A percentile compares a stretch with the other conserved stretches of the same genome.
These are phyloP conservation scores for Gadus macrocephalus DNA, from an alignment of 2,113 vertebrate species.

Conservation along the genomic window DNA sequence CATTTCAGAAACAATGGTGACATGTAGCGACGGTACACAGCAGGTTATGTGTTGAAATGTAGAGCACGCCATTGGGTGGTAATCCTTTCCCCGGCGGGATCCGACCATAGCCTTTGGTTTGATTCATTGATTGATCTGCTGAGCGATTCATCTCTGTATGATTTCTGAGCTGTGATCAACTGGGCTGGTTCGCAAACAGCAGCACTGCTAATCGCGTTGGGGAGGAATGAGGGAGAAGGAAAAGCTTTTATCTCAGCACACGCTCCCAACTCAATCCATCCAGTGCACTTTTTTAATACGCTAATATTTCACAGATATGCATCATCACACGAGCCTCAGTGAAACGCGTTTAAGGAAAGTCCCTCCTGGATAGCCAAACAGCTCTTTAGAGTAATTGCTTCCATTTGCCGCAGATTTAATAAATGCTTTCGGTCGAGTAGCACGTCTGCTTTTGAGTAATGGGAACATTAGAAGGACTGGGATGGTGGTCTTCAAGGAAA, in stretches of 20 bases:
- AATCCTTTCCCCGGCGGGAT: too few species aligned
- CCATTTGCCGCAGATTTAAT: constrained; percentile 53
- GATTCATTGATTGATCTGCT: neutral
- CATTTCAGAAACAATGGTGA: too few species aligned
- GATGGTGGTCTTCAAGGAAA: constrained; percentile 20
- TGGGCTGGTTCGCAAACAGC: constrained; percentile 15
- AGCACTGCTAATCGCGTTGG: neutral
- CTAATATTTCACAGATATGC: constrained; percentile 54
- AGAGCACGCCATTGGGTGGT: too few species aligned
- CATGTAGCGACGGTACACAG: too few species aligned
- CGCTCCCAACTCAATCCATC: constrained; percentile 22
- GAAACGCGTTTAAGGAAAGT: constrained; percentile 39
- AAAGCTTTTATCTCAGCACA: constrained; percentile 23
- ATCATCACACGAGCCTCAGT: constrained; percentile 41
- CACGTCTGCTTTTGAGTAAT: constrained; percentile 39
- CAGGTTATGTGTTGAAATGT: too few species aligned
- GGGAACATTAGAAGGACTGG: constrained; percentile 32
- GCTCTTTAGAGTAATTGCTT: constrained; percentile 58
- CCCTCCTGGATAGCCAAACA: constrained; percentile 46
- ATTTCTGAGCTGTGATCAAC: too few species aligned
- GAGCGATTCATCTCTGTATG: too few species aligned
- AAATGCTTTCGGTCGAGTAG: constrained; percentile 48
- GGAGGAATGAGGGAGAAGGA: constrained; percentile 9
- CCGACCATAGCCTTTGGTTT: too few species aligned
- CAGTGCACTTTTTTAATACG: constrained; percentile 28